phyloP scores from a whole-genome alignment of 2,797 vertebrate species.

The Semaprochilodus insignis region DNA sequence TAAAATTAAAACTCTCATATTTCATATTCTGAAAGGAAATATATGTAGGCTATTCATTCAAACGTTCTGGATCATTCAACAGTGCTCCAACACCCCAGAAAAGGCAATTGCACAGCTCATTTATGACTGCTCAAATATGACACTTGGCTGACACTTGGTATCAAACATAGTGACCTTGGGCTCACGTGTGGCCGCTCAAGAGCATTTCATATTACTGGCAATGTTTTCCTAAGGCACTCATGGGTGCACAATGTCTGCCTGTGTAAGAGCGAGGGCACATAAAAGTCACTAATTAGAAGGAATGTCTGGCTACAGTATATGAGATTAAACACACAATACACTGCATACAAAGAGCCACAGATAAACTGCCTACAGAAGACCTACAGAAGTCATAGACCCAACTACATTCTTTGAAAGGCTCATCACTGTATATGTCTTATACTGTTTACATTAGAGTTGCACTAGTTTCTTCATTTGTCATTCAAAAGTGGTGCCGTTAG shows the following conservation, averaged over 20 bases:
- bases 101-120: no score
- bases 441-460: background rate
- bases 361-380: background rate
- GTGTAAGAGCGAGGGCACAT: background rate
- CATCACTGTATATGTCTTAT: background rate
- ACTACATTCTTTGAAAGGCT: background rate
- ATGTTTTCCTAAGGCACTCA: background rate
- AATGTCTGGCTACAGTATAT: background rate
- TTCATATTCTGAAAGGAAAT: no score
- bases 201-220: background rate
- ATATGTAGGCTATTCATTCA: no score
- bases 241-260: no score
- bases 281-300: background rate
- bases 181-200: no score
- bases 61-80: no score
- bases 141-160: no score
- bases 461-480: background rate
- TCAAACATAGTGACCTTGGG: no score
- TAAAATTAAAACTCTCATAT: no score
- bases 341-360: background rate
- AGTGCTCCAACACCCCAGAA: no score
- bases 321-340: background rate
- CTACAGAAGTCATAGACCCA: background rate
- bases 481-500: background rate
- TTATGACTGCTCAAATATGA: no score